phyloP scores from a whole-genome alignment of 2,797 vertebrate genomes.

The Carcharodon carcharias region DNA sequence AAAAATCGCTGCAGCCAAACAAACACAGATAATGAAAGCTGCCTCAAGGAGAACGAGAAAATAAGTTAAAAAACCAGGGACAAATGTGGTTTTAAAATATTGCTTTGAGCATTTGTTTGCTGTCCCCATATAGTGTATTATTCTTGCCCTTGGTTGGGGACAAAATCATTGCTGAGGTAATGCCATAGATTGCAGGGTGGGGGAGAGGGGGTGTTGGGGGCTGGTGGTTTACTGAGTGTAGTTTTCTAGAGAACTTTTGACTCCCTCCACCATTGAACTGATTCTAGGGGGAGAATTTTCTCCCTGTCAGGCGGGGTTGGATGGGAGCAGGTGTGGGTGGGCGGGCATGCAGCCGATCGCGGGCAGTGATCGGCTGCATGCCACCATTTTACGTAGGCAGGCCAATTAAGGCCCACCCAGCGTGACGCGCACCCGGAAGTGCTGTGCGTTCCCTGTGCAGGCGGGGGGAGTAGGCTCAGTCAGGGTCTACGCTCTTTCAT shows the following conservation, averaged over 20 bases:
- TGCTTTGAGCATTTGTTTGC: constrained; percentile 29
- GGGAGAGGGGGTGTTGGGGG: no score
- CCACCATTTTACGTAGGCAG: no score
- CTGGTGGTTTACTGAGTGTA: background rate
- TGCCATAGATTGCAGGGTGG: background rate
- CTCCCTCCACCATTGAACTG: background rate
- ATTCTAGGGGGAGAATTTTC: background rate
- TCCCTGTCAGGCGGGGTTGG: no score
- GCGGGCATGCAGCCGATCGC: no score
- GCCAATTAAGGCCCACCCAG: no score
- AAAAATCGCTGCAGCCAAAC: background rate
- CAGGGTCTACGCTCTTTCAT: no score
- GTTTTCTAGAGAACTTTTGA: background rate
- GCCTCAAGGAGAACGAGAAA: constrained; percentile 24
- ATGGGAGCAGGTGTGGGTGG: no score
- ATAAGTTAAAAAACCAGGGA: background rate
- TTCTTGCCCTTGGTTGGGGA: background rate
- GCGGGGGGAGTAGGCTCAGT: no score
- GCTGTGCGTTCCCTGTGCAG: no score
- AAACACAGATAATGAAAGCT: constrained; percentile 24
- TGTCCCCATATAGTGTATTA: background rate
- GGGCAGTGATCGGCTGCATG: no score
- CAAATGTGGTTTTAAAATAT: constrained; percentile 18
- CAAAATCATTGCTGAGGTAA: background rate
- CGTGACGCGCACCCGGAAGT: no score